Percentiles rank a stretch among this genome's conserved stretches.
phyloP scores from a whole-genome alignment of 2,888 invertebrate species.

The Eristalinus aeneus region DNA sequence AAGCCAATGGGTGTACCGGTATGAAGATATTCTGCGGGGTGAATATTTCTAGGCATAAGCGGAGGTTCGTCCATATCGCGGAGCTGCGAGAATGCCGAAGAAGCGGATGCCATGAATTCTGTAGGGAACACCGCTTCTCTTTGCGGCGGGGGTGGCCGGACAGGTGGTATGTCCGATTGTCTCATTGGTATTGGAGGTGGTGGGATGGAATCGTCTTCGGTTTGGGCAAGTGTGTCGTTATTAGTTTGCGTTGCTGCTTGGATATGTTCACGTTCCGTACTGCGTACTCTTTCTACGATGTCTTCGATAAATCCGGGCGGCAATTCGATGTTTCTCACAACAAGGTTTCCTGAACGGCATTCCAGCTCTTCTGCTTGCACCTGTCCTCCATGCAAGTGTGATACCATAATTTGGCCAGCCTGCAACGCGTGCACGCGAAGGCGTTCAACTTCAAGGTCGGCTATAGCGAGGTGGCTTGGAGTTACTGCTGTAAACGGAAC shows the following conservation, averaged over 20 bases:
- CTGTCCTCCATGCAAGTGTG: constrained; percentile 89
- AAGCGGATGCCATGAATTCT: constrained; percentile 19
- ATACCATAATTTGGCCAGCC: constrained; percentile 89
- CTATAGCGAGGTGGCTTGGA: constrained; percentile 83
- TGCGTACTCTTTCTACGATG: constrained; percentile 82
- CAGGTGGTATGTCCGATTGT: constrained; percentile 56
- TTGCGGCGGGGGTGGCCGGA: constrained; percentile 57
- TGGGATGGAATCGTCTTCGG: constrained; percentile 69
- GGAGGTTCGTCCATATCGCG: constrained; percentile 76
- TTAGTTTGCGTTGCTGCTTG: constrained; percentile 70
- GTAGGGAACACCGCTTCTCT: constrained; percentile 23
- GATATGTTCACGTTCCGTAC: constrained; percentile 66
- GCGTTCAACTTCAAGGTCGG: constrained; percentile 89
- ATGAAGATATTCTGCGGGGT: constrained; percentile 81
- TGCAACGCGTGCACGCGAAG: constrained; percentile 89
- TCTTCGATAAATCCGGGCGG: constrained; percentile 86
- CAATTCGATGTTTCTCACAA: constrained; percentile 86
- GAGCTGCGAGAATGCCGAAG: constrained; percentile 27
- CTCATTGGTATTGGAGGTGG: constrained; percentile 73
- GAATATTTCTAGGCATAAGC: constrained; percentile 81
- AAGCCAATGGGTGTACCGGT: constrained; percentile 82
- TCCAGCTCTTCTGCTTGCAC: constrained; percentile 87
- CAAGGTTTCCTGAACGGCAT: constrained; percentile 86
- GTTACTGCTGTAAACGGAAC: constrained; percentile 43
- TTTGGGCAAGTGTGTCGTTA: constrained; percentile 77